A percentile compares a stretch with the other conserved stretches of the same genome.
phyloP scores from a whole-genome alignment of 2,797 vertebrate species.

The Propithecus deckenii region DNA sequence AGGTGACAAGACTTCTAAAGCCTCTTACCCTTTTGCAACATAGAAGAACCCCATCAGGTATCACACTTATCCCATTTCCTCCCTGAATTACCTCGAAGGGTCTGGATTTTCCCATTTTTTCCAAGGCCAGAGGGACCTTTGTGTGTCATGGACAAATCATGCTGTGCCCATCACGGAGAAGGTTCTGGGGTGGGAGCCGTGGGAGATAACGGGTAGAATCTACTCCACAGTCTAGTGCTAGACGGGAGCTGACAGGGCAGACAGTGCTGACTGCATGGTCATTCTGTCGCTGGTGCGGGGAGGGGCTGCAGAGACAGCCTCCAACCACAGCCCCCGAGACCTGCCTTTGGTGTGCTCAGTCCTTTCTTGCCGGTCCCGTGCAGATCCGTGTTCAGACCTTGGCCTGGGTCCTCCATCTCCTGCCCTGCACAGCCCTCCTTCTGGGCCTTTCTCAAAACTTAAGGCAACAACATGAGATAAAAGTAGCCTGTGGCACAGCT shows the following conservation, averaged over 20 bases:
- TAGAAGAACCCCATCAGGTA: background rate
- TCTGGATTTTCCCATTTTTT: background rate
- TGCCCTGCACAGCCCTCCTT: background rate
- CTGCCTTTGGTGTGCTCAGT: too few species aligned
- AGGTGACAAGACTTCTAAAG: background rate
- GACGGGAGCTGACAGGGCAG: background rate
- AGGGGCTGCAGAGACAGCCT: background rate
- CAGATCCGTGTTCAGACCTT: background rate
- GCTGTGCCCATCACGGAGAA: background rate
- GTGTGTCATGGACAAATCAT: background rate
- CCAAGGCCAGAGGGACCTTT: background rate
- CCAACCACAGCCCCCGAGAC: too few species aligned
- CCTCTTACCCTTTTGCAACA: too few species aligned
- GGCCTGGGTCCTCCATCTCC: background rate
- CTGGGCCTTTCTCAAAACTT: background rate
- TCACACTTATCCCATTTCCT: rapidly evolving
- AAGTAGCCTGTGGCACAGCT: background rate
- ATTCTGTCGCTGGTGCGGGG: background rate
- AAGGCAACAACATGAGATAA: background rate
- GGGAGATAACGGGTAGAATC: too few species aligned
- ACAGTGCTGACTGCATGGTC: rapidly evolving
- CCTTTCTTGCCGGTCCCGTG: background rate
- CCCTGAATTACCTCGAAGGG: background rate
- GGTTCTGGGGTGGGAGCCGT: background rate
- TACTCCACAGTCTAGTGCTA: background rate